Evolutionary conservation across 2,888 invertebrate species (phyloP).

Genomic region (Dysmachus trigonus): DNA sequence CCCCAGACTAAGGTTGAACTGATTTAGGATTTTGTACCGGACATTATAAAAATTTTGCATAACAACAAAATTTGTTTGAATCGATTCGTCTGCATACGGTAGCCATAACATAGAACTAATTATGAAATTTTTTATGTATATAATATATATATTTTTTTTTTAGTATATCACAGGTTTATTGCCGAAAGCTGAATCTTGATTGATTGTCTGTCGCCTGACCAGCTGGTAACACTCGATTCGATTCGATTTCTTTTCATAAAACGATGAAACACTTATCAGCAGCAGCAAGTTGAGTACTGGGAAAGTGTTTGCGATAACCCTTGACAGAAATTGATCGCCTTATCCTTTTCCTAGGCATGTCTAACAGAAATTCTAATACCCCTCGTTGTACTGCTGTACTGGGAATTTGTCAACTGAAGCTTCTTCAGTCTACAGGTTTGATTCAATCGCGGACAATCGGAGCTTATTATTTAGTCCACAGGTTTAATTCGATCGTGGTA

Average conservation of each 20-base stretch:
- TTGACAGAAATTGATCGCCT: slow-evolving; percentile 31
- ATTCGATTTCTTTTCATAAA: slow-evolving; percentile 13
- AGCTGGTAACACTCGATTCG: slow-evolving; percentile 23
- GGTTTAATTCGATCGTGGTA: not conserved
- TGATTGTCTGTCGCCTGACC: not conserved
- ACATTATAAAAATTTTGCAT: not conserved
- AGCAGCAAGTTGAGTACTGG: not conserved
- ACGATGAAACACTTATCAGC: slow-evolving; percentile 12
- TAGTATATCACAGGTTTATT: not conserved
- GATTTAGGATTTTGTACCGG: not conserved
- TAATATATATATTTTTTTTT: no score
- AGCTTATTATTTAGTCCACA: not conserved
- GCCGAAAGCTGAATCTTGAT: not conserved
- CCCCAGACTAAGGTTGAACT: not conserved
- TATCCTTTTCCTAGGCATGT: slow-evolving; percentile 30
- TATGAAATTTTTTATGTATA: not conserved
- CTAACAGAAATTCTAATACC: slow-evolving; percentile 31
- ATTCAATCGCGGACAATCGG: not conserved
- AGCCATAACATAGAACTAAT: not conserved
- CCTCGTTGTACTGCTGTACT: not conserved
- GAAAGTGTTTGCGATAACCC: slow-evolving; percentile 33
- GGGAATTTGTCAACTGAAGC: not conserved
- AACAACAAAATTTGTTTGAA: not conserved
- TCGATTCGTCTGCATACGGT: not conserved
- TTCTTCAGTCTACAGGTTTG: not conserved